Conservation (phyloP, 2,888 invertebrate genomes). For the Acanthoscelides obtectus region DNA sequence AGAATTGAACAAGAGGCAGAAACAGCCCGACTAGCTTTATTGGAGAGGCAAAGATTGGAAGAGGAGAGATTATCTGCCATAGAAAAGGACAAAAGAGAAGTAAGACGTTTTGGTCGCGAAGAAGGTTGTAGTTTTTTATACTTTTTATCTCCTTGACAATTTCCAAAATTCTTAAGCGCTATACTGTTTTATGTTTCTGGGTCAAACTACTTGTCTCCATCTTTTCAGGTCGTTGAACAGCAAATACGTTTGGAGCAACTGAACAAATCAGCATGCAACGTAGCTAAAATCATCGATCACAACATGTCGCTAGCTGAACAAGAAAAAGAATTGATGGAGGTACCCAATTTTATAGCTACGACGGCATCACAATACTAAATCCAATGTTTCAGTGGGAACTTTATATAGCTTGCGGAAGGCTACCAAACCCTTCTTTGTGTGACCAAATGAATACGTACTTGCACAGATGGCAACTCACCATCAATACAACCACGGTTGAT, state of each 20-base stretch:
- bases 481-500: constrained; percentile 43
- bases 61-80: constrained; percentile 35
- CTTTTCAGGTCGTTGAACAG: constrained; percentile 35
- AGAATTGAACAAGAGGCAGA: constrained; percentile 28
- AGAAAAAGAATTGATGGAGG: constrained; percentile 17
- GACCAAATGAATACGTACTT: constrained; percentile 53
- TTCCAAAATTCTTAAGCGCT: no score
- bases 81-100: constrained; percentile 37
- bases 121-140: no score
- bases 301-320: constrained; percentile 15
- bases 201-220: no score
- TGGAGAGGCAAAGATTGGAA: constrained; percentile 28
- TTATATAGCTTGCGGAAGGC: constrained; percentile 52
- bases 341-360: no score
- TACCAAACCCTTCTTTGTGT: constrained; percentile 51
- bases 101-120: not conserved
- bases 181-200: no score
- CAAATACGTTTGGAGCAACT: constrained; percentile 36
- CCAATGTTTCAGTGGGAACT: constrained; percentile 48
- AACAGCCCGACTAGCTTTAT: constrained; percentile 22
- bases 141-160: no score
- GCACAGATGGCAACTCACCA: constrained; percentile 49
- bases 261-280: constrained; percentile 11
- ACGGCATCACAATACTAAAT: no score
- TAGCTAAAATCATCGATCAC: constrained; percentile 15